Conservation (phyloP, 2,797 vertebrate genomes). For the Danio choprae region DNA sequence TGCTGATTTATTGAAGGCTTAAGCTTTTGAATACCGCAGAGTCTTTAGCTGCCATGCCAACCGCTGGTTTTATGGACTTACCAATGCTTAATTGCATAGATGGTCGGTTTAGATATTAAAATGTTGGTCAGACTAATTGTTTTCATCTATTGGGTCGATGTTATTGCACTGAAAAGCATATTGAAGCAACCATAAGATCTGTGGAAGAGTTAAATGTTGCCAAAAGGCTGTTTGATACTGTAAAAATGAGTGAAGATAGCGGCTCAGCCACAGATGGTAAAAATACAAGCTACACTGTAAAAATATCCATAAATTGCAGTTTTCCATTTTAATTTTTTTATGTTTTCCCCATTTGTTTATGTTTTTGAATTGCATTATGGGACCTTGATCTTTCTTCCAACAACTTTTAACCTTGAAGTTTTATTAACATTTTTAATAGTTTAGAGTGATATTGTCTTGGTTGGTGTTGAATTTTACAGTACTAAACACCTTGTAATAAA, state of each 20-base stretch:
- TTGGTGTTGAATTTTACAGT: no score
- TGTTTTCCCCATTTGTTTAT: no score
- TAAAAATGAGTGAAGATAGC: background rate
- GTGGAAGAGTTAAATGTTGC: background rate
- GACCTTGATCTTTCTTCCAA: no score
- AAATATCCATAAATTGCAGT: no score
- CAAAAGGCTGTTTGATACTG: background rate
- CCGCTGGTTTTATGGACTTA: slow-evolving; percentile 27
- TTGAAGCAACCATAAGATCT: slow-evolving; percentile 15
- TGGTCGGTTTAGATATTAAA: slow-evolving; percentile 23
- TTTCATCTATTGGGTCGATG: slow-evolving; percentile 14
- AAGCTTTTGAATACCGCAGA: slow-evolving; percentile 35
- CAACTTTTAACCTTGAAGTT: no score
- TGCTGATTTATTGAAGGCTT: slow-evolving; percentile 41
- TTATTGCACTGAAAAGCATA: background rate
- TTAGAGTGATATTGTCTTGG: no score
- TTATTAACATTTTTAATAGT: no score
- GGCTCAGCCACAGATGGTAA: no score
- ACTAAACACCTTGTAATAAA: no score
- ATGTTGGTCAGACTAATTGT: slow-evolving; percentile 24
- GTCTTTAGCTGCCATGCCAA: slow-evolving; percentile 34
- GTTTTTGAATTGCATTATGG: no score
- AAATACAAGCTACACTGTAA: no score
- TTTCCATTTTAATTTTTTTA: no score
- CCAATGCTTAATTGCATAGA: slow-evolving; percentile 31